Evolutionary conservation across 2,888 invertebrate species (phyloP), one percentile per base, ranked within the genome.

Genomic region (Proisotoma minuta): DNA sequence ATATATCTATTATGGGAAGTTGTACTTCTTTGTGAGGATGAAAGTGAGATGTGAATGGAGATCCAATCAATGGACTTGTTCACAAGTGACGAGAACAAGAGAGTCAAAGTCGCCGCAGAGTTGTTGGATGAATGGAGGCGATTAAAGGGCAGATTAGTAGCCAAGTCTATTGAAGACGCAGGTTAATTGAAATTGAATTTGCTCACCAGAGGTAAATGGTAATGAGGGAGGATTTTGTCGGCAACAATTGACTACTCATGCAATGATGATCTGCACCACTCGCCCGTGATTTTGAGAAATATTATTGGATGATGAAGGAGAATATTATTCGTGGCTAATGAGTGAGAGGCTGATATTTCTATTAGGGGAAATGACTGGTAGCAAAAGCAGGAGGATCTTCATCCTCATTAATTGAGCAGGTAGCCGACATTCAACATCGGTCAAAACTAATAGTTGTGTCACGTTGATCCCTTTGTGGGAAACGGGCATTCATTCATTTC

Each of bases 131-230:
- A 50, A 50, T 50, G 52, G 18, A 52, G 52, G 4, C 24, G 52
- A 43, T 43, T 43, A 43, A 43, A 43, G 43, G 20, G 43, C 34
- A 34, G 34, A 12, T 43, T 43, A 12, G n/a, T n/a, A 43, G 43
- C 5, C n/a, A n/a, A n/a, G n/a, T 43, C 43, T 43, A 18, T 43
- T 15, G 43, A 12, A 4, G 43, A 43, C 34, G 15, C 4, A 54
- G 66, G 71, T 71, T 71, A 73, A 73, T 73, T 72, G 73, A 72
- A 73, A 72, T 69, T 70, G 69, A 71, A 69, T 71, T 70, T 72
- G 68, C 61, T 67, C 67, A 69, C 59, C 61, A 59, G 63, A 65
- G 67, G 67, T 69, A 62, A 61, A 67, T 67, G 53, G 29, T 66
- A 62, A 69, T 65, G 67, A 69, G 66, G 58, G 61, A 61, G 63